Conservation (phyloP, 2,797 vertebrate genomes). For the Phataginus tetradactyla region DNA sequence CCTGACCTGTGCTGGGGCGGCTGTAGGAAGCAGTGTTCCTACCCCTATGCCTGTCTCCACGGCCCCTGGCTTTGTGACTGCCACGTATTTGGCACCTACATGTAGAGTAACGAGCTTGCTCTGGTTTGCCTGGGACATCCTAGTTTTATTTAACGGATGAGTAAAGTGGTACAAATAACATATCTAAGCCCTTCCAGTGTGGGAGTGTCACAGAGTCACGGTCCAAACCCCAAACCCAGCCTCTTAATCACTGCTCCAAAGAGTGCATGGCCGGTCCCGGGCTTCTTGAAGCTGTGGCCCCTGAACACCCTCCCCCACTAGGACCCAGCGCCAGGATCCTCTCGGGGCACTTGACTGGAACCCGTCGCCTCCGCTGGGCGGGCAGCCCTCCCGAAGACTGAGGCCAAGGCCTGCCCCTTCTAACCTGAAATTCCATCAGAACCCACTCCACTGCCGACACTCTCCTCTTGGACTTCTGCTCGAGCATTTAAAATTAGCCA, state of each 20-base stretch:
- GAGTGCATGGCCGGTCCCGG: neutral
- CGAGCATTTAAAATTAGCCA: neutral
- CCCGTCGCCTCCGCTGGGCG: neutral
- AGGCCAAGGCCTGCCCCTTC: neutral
- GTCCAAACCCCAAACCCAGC: neutral
- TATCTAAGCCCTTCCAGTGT: neutral
- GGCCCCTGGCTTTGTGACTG: neutral
- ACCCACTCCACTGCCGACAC: neutral
- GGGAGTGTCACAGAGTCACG: neutral
- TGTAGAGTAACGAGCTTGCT: neutral
- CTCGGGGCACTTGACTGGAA: neutral
- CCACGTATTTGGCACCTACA: neutral
- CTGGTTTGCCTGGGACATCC: neutral
- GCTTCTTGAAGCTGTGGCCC: neutral
- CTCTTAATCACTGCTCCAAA: neutral
- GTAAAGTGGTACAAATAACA: neutral
- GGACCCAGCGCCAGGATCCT: neutral
- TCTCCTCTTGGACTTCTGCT: neutral
- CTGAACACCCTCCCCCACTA: neutral
- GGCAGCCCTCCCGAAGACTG: neutral
- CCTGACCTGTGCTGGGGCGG: neutral
- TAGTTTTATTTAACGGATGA: neutral
- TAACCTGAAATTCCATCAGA: neutral
- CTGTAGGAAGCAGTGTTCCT: neutral
- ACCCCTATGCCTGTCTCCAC: neutral